Evolutionary conservation across 2,888 invertebrate genomes (phyloP).

Genomic region (Tribolium freemani): DNA sequence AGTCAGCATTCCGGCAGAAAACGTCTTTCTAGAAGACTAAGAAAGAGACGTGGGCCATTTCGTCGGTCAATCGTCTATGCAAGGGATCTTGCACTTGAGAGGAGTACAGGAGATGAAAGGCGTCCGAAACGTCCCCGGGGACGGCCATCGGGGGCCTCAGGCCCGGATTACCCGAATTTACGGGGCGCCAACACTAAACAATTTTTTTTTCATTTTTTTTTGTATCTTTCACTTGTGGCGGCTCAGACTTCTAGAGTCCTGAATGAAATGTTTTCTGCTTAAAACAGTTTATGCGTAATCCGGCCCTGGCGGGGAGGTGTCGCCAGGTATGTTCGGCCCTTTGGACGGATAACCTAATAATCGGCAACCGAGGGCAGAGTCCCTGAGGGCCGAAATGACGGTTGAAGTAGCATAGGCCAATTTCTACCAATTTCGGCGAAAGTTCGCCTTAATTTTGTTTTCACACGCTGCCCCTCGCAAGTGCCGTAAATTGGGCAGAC

Average conservation of each 20-base stretch:
- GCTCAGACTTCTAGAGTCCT: no score
- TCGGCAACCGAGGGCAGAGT: slow-evolving; percentile 66
- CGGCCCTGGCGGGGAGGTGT: slow-evolving; percentile 52
- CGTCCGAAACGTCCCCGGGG: slow-evolving; percentile 47
- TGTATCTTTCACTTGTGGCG: no score
- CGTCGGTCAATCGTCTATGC: slow-evolving; percentile 53
- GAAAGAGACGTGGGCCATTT: slow-evolving; percentile 57
- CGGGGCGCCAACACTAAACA: no score
- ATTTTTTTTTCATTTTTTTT: no score
- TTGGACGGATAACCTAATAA: slow-evolving; percentile 67
- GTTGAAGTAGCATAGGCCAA: slow-evolving; percentile 69
- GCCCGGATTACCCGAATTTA: no score
- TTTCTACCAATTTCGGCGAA: slow-evolving; percentile 73
- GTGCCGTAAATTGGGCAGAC: slow-evolving; percentile 65
- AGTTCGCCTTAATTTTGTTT: slow-evolving; percentile 64
- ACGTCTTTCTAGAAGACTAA: slow-evolving; percentile 51
- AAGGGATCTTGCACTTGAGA: slow-evolving; percentile 41
- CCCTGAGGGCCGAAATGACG: slow-evolving; percentile 62
- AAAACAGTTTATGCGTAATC: no score
- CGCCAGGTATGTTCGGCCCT: slow-evolving; percentile 52
- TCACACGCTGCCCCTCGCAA: slow-evolving; percentile 68
- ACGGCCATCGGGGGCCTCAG: slow-evolving; percentile 23
- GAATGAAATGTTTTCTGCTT: no score
- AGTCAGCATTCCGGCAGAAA: slow-evolving; percentile 64
- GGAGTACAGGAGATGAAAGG: slow-evolving; percentile 61